phyloP scores from a whole-genome alignment of 2,797 vertebrate genomes.

The Brotogeris chrysoptera region DNA sequence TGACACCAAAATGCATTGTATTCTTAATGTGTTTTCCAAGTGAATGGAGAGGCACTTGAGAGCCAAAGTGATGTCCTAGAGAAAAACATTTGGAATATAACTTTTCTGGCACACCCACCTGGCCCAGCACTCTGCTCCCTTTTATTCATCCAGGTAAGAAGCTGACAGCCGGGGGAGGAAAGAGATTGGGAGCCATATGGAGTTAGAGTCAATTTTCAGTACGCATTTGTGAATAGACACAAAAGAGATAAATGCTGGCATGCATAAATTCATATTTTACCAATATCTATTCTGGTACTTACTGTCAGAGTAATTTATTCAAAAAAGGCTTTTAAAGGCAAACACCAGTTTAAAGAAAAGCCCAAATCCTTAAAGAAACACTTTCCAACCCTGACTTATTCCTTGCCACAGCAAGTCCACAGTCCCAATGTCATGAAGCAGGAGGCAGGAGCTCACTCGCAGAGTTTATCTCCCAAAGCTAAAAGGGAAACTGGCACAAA shows the following conservation, averaged over 20 bases:
- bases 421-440: accelerated
- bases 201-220: background rate
- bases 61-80: background rate
- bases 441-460: background rate
- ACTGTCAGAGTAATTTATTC: constrained; percentile 17
- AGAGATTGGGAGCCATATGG: constrained; percentile 22
- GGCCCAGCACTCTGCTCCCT: background rate
- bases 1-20: background rate
- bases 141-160: constrained; percentile 32
- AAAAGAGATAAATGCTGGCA: constrained; percentile 27
- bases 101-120: constrained; percentile 9
- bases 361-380: background rate
- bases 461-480: background rate
- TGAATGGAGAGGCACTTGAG: background rate
- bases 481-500: background rate
- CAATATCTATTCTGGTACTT: background rate
- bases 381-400: background rate
- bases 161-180: background rate
- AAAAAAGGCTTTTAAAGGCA: background rate
- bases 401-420: background rate
- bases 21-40: background rate
- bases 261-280: constrained; percentile 51
- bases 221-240: constrained; percentile 37
- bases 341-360: background rate
- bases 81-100: background rate